These are phyloP conservation scores for Macrobrachium nipponense DNA, from an alignment of 1,140 invertebrate species.

Conservation along the genomic window DNA sequence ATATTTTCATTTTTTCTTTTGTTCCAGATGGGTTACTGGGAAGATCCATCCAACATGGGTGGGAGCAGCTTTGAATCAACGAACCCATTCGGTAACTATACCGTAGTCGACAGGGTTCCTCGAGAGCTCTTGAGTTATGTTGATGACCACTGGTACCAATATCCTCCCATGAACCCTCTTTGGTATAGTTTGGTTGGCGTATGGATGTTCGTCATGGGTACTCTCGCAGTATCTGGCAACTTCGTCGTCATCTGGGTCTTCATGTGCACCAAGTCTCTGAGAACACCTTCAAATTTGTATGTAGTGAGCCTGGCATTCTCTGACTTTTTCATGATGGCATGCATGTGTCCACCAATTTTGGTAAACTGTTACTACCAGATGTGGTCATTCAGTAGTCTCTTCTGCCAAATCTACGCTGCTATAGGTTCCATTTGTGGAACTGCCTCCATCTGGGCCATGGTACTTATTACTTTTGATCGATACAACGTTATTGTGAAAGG, in stretches of 20 bases:
- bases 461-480: conserved; percentile 66
- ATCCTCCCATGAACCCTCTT: conserved; percentile 80
- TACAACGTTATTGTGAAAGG: conserved; percentile 61
- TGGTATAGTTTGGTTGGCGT: conserved; percentile 85
- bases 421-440: conserved; percentile 71
- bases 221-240: conserved; percentile 82
- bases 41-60: not conserved
- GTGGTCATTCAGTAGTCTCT: conserved; percentile 74
- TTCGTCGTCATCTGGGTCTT: conserved; percentile 89
- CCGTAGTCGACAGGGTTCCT: conserved; percentile 30
- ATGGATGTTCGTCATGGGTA: conserved; percentile 80
- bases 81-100: conserved; percentile 17
- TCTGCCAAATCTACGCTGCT: conserved; percentile 85
- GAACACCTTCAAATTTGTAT: conserved; percentile 85
- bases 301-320: conserved; percentile 88
- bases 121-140: conserved; percentile 48
- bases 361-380: conserved; percentile 75
- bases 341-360: conserved; percentile 81
- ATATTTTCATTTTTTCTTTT: too few relatives aligned
- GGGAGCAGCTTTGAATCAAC: not conserved
- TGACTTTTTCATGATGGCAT: conserved; percentile 81
- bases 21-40: not conserved
- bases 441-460: conserved; percentile 65
- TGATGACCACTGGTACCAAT: conserved; percentile 73
- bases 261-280: conserved; percentile 78